Conservation (phyloP, 2,797 vertebrate species). For the Propithecus perrieri region DNA sequence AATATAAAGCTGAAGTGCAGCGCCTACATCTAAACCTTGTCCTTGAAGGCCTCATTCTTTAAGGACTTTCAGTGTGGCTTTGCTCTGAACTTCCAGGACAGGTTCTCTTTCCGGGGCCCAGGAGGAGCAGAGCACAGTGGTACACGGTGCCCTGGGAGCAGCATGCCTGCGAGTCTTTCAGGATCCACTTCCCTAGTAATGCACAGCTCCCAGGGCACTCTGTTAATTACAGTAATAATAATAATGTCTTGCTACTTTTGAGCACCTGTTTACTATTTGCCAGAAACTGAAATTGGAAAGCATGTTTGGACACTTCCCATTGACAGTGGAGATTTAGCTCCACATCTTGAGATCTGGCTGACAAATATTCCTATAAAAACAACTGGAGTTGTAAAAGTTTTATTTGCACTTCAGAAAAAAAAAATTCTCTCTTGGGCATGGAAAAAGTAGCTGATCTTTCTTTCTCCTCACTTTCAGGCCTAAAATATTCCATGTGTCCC, state of each 20-base stretch:
- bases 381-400: constrained; percentile 2
- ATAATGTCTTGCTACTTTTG: background rate
- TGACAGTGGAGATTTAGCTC: background rate
- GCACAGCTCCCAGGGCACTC: background rate
- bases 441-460: constrained; percentile 3
- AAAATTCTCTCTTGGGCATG: background rate
- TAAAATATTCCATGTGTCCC: background rate
- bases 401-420: background rate
- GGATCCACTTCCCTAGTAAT: background rate
- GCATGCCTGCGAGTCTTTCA: background rate
- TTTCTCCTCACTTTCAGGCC: background rate
- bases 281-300: background rate
- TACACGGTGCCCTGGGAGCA: background rate
- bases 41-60: background rate
- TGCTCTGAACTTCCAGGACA: background rate
- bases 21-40: background rate
- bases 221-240: background rate
- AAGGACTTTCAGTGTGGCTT: background rate
- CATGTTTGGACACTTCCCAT: background rate
- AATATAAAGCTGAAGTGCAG: background rate
- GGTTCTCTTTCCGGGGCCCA: fast-evolving
- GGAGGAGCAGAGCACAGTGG: background rate
- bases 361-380: constrained; percentile 9
- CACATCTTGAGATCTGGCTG: background rate
- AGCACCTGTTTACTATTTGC: background rate